Percentiles rank a stretch among this genome's conserved stretches.
phyloP scores from a whole-genome alignment of 2,888 invertebrate genomes.

The Leptinotarsa haldemani region DNA sequence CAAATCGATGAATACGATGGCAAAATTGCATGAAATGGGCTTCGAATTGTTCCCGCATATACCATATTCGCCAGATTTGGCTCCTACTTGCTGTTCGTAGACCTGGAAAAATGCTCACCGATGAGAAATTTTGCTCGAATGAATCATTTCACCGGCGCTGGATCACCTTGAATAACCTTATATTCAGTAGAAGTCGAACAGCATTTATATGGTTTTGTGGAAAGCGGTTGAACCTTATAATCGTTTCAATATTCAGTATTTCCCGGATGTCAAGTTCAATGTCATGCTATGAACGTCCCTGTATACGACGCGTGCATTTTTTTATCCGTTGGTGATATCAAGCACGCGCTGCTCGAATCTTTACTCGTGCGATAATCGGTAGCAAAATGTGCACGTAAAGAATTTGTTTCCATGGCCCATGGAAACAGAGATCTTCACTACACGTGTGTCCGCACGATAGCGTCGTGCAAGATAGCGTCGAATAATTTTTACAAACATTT shows the following conservation, averaged over 20 bases:
- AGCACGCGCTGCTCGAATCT: conserved; percentile 6
- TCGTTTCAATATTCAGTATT: neutral
- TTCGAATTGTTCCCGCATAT: too few relatives aligned
- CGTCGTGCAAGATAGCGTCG: neutral
- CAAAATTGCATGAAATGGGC: too few relatives aligned
- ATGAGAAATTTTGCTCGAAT: too few relatives aligned
- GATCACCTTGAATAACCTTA: too few relatives aligned
- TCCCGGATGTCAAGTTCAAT: neutral
- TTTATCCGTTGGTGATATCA: conserved; percentile 8
- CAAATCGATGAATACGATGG: too few relatives aligned
- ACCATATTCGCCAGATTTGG: too few relatives aligned
- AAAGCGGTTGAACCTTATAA: too few relatives aligned
- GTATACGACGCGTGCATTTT: conserved; percentile 1
- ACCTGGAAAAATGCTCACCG: too few relatives aligned
- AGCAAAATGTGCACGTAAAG: conserved; percentile 4
- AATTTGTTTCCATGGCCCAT: conserved; percentile 14
- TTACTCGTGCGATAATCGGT: neutral
- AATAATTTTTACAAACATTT: conserved; percentile 5
- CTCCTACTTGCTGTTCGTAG: too few relatives aligned
- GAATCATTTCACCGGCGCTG: too few relatives aligned
- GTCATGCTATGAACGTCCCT: neutral
- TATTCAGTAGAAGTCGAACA: too few relatives aligned
- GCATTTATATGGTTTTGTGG: too few relatives aligned
- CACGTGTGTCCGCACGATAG: conserved; percentile 16
- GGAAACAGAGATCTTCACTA: conserved; percentile 16